Percentiles rank a stretch among this genome's conserved stretches.
Conservation (phyloP, 2,888 invertebrate genomes). For the Alloplasta piceator region DNA sequence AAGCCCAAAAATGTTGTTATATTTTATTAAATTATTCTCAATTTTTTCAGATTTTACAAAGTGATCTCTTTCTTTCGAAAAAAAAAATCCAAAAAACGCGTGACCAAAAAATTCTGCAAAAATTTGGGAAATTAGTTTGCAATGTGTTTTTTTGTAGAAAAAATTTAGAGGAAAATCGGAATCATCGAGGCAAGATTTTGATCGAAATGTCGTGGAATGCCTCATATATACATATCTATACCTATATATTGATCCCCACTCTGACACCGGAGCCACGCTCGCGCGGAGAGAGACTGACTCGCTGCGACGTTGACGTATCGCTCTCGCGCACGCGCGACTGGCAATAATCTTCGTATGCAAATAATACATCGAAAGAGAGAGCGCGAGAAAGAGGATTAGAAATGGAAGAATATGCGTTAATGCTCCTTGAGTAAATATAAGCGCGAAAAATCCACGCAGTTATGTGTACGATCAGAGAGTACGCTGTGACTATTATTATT, state of each 20-base stretch:
- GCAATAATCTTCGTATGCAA: slow-evolving; percentile 73
- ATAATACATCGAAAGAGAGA: slow-evolving; percentile 58
- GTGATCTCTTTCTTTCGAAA: too few relatives aligned
- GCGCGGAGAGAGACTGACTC: slow-evolving; percentile 26
- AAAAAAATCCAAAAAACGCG: too few relatives aligned
- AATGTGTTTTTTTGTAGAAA: neutral
- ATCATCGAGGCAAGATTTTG: neutral
- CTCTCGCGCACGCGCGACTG: slow-evolving; percentile 25
- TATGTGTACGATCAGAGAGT: slow-evolving; percentile 66
- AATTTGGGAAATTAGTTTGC: too few relatives aligned
- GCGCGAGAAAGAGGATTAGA: slow-evolving; percentile 28
- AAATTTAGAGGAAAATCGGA: neutral
- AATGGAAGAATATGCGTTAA: slow-evolving; percentile 65
- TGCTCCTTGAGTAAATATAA: slow-evolving; percentile 70
- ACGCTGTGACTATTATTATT: slow-evolving; percentile 59
- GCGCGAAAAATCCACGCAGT: slow-evolving; percentile 24
- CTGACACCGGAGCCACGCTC: neutral
- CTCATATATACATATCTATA: too few relatives aligned
- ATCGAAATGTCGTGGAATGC: neutral
- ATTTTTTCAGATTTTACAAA: too few relatives aligned
- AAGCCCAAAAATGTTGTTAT: too few relatives aligned
- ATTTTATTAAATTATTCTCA: too few relatives aligned
- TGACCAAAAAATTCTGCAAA: too few relatives aligned
- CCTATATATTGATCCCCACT: slow-evolving; percentile 14
- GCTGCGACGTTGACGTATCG: slow-evolving; percentile 59